A percentile compares a stretch with the other conserved stretches of the same genome.
Evolutionary conservation across 2,888 invertebrate species (phyloP).

Genomic region (Hipparchia sbordonii): DNA sequence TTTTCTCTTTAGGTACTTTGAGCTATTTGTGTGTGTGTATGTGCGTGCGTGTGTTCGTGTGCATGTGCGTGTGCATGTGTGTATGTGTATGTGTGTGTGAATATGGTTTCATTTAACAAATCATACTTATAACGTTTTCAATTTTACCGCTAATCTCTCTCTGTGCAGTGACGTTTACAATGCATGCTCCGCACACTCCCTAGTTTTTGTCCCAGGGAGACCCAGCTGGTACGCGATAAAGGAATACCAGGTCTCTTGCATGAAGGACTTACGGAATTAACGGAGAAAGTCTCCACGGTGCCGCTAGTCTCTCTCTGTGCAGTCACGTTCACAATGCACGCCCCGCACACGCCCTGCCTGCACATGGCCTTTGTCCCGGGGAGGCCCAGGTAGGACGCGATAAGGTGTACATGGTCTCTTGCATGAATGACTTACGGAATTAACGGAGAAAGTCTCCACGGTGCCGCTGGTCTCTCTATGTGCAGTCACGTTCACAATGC

Average conservation of each 20-base stretch:
- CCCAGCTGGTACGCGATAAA: neutral
- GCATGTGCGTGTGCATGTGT: no score
- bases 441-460: no score
- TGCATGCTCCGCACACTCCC: slow-evolving; percentile 70
- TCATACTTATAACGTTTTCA: no score
- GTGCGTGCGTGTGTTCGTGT: no score
- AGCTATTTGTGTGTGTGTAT: no score
- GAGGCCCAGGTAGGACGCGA: slow-evolving; percentile 82
- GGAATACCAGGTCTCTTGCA: neutral
- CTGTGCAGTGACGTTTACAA: slow-evolving; percentile 34
- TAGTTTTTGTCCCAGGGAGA: slow-evolving; percentile 34
- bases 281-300: slow-evolving; percentile 60
- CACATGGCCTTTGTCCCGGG: slow-evolving; percentile 86
- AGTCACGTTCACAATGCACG: slow-evolving; percentile 67
- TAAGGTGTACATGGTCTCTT: slow-evolving; percentile 84
- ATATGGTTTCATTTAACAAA: no score
- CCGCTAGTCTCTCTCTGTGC: slow-evolving; percentile 57
- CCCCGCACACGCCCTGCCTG: slow-evolving; percentile 70
- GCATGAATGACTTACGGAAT: no score
- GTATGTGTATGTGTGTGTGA: no score
- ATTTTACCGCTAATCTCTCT: no score
- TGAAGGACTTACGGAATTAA: slow-evolving; percentile 64
- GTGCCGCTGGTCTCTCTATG: no score
- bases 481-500: slow-evolving; percentile 44
- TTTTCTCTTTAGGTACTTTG: no score